Conservation (phyloP, 2,888 invertebrate genomes). For the Ypsolopha sequella region DNA sequence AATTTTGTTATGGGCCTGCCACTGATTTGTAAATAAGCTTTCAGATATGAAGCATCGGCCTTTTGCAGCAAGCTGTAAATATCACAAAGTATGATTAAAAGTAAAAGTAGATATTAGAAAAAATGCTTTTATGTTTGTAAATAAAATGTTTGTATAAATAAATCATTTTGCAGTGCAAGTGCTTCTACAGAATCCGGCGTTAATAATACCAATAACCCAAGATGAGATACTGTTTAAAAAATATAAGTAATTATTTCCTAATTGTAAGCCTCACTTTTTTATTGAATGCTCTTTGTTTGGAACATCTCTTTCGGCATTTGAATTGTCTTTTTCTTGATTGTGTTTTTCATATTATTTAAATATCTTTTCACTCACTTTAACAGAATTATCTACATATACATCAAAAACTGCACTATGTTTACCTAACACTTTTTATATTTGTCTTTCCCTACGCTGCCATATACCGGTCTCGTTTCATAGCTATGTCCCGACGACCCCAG, state of each 20-base stretch:
- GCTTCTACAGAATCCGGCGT: too few species aligned
- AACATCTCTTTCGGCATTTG: slow-evolving; percentile 60
- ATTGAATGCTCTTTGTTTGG: slow-evolving; percentile 24
- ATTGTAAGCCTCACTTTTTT: too few species aligned
- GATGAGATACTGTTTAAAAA: too few species aligned
- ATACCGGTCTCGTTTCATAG: slow-evolving; percentile 47
- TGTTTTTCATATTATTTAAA: slow-evolving; percentile 12
- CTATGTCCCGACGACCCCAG: slow-evolving; percentile 74
- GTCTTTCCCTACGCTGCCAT: slow-evolving; percentile 58
- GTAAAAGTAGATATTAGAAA: background rate
- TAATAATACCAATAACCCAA: too few species aligned
- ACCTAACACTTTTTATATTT: background rate
- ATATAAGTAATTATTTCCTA: too few species aligned
- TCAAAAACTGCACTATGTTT: slow-evolving; percentile 2
- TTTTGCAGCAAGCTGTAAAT: background rate
- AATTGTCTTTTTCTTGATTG: slow-evolving; percentile 11
- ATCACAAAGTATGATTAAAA: background rate
- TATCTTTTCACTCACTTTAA: background rate
- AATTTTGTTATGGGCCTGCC: background rate
- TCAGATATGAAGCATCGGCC: background rate
- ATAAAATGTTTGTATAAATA: too few species aligned
- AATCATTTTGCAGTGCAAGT: too few species aligned
- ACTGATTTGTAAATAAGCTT: slow-evolving; percentile 3
- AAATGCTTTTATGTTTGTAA: background rate
- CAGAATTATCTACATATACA: slow-evolving; percentile 5